Evolutionary conservation across 2,113 vertebrate species (phyloP), one percentile per base, ranked within the genome.

Genomic region (Zosterops borbonicus): DNA sequence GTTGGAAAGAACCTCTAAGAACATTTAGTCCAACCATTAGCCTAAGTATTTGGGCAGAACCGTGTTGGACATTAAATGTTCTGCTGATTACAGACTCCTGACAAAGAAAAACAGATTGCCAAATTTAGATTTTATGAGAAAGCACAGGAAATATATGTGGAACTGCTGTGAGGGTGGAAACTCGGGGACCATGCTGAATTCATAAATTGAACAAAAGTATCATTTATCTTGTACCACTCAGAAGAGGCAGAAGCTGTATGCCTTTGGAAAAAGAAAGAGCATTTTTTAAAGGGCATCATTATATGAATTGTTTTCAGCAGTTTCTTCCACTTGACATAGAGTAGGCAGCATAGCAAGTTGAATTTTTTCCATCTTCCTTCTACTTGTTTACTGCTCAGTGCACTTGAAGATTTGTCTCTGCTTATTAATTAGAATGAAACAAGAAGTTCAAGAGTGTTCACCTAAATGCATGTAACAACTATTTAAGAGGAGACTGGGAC

Each of bases 271-370:
- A 74, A 62, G n/a, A 59, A 56, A 58, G 17, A 50, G 2, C 16
- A 4, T 29, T 55, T 62, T 49, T 65, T 15, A 83, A 83, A 59
- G 44, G 60, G 46, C 46, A 85, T 53, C 37, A 22, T 80, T 94
- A 42, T 68, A 33, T 21, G 4, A 85, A 65, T 90, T 82, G 50
- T 73, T 90, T 93, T 90, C 79, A 88, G n/a, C 63, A 59, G 41
- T 86, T 90, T 95, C 69, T 88, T 90, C 50, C 2, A 2, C 49
- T 68, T 65, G 12, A 53, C 49, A 53, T 12, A 39, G 62, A 78
- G 12, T 31, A 88, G 86, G 88, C 79, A 88, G 42, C 71, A 33
- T 65, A 44, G 12, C 28, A 59, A 73, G n/a, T 5, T 83, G 14
- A 62, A 4, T 39, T 88, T 91, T 91, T 94, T 79, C 37, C 62